Evolutionary conservation across 2,113 vertebrate genomes (phyloP).

Genomic region (Melanostigma gelatinosum): DNA sequence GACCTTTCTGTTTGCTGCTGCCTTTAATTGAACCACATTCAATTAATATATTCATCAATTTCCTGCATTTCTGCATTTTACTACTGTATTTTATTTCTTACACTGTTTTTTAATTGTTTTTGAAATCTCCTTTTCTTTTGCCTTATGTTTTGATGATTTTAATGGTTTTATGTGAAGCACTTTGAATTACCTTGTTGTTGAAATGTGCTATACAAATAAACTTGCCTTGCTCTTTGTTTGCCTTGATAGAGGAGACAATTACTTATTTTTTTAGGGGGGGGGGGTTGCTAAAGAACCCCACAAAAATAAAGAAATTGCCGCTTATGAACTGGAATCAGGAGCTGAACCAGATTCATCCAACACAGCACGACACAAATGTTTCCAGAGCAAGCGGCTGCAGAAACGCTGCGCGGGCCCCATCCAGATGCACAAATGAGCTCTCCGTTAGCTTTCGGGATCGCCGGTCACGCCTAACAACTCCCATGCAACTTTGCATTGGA

Average conservation of each 20-base stretch:
- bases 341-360: conserved; percentile 18
- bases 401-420: background rate
- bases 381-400: conserved; percentile 18
- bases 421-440: conserved; percentile 24
- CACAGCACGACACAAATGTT: conserved; percentile 31
- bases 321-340: conserved; percentile 18
- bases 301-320: background rate
- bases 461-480: background rate
- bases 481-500: conserved; percentile 33
- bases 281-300: conserved; percentile 5
- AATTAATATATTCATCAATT: too few species aligned
- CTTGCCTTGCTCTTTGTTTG: conserved; percentile 59
- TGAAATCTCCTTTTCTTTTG: too few species aligned
- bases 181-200: too few species aligned
- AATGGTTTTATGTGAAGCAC: too few species aligned
- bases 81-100: too few species aligned
- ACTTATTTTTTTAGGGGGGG: conserved; percentile 16
- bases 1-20: too few species aligned
- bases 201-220: too few species aligned
- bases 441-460: background rate
- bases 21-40: too few species aligned
- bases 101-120: too few species aligned
- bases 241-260: conserved; percentile 31
- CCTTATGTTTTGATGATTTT: too few species aligned
- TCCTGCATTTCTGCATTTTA: too few species aligned